These are phyloP conservation scores for Catharus bicknelli DNA, from an alignment of 2,113 vertebrate genomes.

Conservation along the genomic window DNA sequence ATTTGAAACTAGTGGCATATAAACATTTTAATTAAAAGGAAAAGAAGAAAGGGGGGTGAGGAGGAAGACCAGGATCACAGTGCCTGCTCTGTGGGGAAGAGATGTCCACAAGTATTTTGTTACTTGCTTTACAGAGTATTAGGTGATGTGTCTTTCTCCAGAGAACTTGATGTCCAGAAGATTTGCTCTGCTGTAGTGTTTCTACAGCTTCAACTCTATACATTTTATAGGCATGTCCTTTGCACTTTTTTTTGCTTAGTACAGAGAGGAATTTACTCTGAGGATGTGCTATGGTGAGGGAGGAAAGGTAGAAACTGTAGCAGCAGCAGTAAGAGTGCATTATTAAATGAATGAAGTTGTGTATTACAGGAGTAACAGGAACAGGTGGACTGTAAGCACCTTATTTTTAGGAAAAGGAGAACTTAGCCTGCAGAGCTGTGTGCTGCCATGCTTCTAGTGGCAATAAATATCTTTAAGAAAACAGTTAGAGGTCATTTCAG, in stretches of 20 bases:
- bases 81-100: background rate
- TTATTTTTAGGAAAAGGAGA: background rate
- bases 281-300: background rate
- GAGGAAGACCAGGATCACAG: fast-evolving
- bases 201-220: background rate
- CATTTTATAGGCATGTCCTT: background rate
- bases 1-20: slow-evolving; percentile 27
- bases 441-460: background rate
- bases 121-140: background rate
- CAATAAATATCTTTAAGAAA: background rate
- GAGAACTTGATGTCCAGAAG: background rate
- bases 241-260: background rate
- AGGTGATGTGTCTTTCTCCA: background rate
- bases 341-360: background rate
- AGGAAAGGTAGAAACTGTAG: background rate
- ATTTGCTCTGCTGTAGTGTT: background rate
- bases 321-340: background rate
- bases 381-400: background rate
- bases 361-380: background rate
- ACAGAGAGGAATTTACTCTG: background rate
- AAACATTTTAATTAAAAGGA: slow-evolving; percentile 39
- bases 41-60: fast-evolving
- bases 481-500: background rate
- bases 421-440: background rate
- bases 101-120: background rate